phyloP scores from a whole-genome alignment of 2,113 vertebrate species.

The Illadopsis cleaveri region DNA sequence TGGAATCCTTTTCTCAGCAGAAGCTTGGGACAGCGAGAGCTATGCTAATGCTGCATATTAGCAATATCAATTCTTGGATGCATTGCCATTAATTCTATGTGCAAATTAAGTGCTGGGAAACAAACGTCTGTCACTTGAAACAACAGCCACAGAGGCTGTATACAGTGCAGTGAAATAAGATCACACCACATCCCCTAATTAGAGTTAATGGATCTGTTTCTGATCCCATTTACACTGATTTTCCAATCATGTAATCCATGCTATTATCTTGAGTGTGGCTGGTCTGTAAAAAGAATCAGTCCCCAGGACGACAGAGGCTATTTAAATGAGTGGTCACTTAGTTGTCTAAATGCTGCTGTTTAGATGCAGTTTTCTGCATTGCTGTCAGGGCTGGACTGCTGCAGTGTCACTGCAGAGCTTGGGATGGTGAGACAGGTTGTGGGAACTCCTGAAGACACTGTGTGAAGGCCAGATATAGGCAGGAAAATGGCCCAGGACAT shows the following conservation, averaged over 20 bases:
- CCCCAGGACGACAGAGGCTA: background rate
- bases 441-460: background rate
- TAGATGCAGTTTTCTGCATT: background rate
- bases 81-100: conserved; percentile 43
- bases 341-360: background rate
- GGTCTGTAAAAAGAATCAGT: background rate
- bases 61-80: conserved; percentile 49
- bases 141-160: conserved; percentile 9
- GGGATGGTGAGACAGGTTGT: background rate
- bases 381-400: background rate
- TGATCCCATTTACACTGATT: background rate
- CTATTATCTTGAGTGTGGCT: background rate
- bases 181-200: background rate
- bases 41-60: conserved; percentile 36
- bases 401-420: background rate
- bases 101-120: conserved; percentile 53
- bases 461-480: background rate
- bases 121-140: conserved; percentile 25
- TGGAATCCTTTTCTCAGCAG: conserved; percentile 32
- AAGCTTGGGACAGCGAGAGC: background rate
- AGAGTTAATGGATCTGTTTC: conserved; percentile 19
- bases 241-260: background rate
- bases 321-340: background rate
- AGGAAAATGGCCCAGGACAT: background rate
- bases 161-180: background rate